Base-by-base conservation (phyloP, 2,888 invertebrate genomes). In the Thereva nobilitata region DNA sequence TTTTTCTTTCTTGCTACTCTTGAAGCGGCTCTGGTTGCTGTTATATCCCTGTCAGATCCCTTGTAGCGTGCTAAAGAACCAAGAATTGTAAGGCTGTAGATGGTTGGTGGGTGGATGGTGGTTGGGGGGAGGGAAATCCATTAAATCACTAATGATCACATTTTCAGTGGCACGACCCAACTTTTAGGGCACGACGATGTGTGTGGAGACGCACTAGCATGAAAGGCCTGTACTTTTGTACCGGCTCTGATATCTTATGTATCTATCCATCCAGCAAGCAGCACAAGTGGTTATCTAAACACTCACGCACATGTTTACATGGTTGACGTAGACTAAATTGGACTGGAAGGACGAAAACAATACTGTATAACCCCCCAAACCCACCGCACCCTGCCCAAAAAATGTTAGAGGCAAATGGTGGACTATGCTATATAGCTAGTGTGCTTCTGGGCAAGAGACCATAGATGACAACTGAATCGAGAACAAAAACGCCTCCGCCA, bases 401-500 rank as follows among this genome's bases (percentile, higher is more conserved):
- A 23, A 23, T 23, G 23, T 23, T 23, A 1, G 23, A 23, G 23
- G 23, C 23, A 23, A 23, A 23, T 23, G 23, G 23, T 23, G 23
- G 23, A 23, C 23, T 23, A 23, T 23, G 23, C 23, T 23, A 23
- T 23, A 23, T 23, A 2, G 23, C 23, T 23, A n/a, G 23, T 23
- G 23, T 23, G 23, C 23, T 23, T 23, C 23, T 23, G 23, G 23
- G 23, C 23, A 23, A 23, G 23, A 23, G 23, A 50, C 23, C 23
- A n/a, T 23, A 9, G 50, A 50, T 23, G 50, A 50, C 12, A 23
- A 23, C 47, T 47, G 47, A 47, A 47, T 47, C 47, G 10, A 53
- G 37, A 44, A 42, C 40, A 64, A 55, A 61, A 67, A 61, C 64
- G 64, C 44, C 63, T 64, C 35, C 8, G 56, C 55, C 63, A 67